phyloP scores from a whole-genome alignment of 2,888 invertebrate species.

The Orthosia gracilis region DNA sequence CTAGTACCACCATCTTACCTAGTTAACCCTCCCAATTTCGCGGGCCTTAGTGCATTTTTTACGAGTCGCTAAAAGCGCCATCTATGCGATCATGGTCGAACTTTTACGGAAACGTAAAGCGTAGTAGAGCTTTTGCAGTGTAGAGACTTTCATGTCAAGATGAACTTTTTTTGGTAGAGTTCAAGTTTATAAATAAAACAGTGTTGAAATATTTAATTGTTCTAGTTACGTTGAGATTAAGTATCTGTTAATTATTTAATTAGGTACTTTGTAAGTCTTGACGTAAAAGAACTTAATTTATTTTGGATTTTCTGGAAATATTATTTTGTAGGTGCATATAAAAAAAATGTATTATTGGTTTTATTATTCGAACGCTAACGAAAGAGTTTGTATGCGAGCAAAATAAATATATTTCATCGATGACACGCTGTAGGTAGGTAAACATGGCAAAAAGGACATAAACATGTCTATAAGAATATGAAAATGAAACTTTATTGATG shows the following conservation, averaged over 20 bases:
- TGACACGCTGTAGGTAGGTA: conserved; percentile 24
- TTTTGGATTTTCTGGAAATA: neutral
- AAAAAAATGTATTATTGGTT: neutral
- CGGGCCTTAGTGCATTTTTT: conserved; percentile 42
- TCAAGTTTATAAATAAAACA: conserved; percentile 28
- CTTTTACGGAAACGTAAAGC: conserved; percentile 62
- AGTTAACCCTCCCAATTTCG: conserved; percentile 39
- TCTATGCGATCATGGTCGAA: conserved; percentile 69
- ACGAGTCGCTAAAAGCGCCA: conserved; percentile 69
- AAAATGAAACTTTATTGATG: conserved; percentile 35
- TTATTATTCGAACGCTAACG: neutral
- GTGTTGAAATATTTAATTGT: conserved; percentile 36
- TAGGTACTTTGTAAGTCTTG: neutral
- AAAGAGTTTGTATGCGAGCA: neutral
- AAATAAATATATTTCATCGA: conserved; percentile 31
- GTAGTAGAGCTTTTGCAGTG: conserved; percentile 21
- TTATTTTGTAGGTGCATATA: neutral
- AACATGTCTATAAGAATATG: conserved; percentile 30
- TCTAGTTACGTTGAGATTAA: conserved; percentile 15
- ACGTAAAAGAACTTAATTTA: conserved; percentile 1
- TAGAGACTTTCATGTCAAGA: conserved; percentile 16
- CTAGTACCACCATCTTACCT: conserved; percentile 8
- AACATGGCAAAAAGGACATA: conserved; percentile 21
- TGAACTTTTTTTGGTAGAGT: conserved; percentile 5
- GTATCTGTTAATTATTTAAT: conserved; percentile 40